Percentiles rank a stretch among this genome's conserved stretches.
Evolutionary conservation across 2,113 vertebrate species (phyloP).

Genomic region (Dicrurus megarhynchus): DNA sequence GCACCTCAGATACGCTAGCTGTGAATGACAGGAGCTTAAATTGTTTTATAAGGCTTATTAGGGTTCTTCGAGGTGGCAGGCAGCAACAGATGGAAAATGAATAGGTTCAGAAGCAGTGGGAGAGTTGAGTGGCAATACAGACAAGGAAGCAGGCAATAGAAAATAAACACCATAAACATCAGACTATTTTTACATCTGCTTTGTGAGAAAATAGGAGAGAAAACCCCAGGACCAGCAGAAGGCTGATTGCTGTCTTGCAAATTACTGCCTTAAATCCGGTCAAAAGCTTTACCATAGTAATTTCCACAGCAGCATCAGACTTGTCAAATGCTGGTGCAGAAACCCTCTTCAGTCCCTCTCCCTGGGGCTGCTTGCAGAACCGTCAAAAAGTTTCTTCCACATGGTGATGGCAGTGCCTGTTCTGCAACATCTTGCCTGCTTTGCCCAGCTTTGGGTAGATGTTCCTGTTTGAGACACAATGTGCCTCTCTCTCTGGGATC

Average conservation of each 20-base stretch:
- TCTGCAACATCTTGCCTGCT: neutral
- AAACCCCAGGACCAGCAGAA: neutral
- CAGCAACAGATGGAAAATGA: neutral
- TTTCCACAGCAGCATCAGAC: neutral
- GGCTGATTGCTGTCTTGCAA: neutral
- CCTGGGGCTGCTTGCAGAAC: neutral
- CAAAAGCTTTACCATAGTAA: neutral
- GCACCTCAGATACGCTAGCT: neutral
- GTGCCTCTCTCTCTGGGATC: slow-evolving; percentile 33
- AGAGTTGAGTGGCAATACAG: neutral
- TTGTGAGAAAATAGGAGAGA: neutral
- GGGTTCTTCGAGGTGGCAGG: neutral
- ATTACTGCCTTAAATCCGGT: neutral
- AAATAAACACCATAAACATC: neutral
- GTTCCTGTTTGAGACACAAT: slow-evolving; percentile 16
- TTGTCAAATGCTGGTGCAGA: neutral
- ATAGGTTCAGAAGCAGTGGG: neutral
- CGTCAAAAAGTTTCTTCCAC: neutral
- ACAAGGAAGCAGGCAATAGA: neutral
- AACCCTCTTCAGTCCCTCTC: neutral
- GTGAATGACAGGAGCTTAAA: neutral
- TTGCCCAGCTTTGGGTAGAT: neutral
- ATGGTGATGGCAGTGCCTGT: neutral
- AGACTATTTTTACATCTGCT: neutral
- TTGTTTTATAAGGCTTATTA: neutral